Evolutionary conservation across 2,113 vertebrate species (phyloP).

Genomic region (Calidris pugnax): DNA sequence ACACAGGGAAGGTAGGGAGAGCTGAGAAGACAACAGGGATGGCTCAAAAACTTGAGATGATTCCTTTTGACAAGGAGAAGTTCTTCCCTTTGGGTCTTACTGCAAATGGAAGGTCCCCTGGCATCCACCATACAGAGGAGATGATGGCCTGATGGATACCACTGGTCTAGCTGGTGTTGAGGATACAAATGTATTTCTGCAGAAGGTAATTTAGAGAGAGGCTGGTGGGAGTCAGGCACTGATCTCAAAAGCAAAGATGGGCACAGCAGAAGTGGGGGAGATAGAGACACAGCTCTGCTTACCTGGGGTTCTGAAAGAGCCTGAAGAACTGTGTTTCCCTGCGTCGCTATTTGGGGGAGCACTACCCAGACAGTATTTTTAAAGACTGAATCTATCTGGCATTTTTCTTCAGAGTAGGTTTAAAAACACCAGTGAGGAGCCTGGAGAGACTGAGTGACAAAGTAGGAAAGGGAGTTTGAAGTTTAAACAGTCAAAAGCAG

Average conservation of each 20-base stretch:
- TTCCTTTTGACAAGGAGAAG: neutral
- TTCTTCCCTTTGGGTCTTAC: neutral
- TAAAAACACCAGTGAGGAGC: neutral
- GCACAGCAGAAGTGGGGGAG: neutral
- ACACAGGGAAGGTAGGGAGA: neutral
- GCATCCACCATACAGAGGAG: neutral
- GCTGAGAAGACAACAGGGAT: neutral
- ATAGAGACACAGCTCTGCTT: neutral
- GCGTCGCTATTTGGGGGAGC: rapidly evolving
- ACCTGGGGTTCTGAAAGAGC: neutral
- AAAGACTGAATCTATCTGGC: neutral
- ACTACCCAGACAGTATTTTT: neutral
- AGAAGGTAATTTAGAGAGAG: neutral
- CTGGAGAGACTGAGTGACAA: neutral
- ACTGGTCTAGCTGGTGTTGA: neutral
- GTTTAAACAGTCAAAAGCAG: neutral
- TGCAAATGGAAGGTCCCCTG: neutral
- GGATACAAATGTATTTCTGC: neutral
- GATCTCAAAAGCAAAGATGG: neutral
- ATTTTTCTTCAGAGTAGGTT: neutral
- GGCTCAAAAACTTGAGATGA: neutral
- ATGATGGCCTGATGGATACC: neutral
- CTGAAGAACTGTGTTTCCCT: neutral
- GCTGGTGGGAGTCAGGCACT: neutral
- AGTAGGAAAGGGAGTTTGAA: neutral